Percentiles rank a stretch among this genome's conserved stretches.
Evolutionary conservation across 2,797 vertebrate genomes (phyloP).

Genomic region (Pterois miles): DNA sequence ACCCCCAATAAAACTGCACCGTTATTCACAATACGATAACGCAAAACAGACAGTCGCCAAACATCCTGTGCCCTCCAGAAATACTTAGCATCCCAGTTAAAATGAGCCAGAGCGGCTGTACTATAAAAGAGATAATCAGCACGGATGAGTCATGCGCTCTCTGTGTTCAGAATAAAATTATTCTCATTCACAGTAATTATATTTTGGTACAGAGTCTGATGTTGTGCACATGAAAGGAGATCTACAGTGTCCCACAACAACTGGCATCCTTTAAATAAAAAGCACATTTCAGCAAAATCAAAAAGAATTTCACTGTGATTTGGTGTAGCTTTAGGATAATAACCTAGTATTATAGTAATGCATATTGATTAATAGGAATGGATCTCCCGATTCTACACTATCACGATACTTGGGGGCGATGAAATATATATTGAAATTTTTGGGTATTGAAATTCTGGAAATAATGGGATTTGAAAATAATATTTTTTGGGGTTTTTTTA

Average conservation of each 20-base stretch:
- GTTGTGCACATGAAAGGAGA: neutral
- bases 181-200: conserved; percentile 23
- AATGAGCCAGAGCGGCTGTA: conserved; percentile 22
- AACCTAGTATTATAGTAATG: neutral
- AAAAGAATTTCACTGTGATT: neutral
- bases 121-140: conserved; percentile 39
- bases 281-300: neutral
- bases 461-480: too few species aligned
- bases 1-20: conserved; percentile 32
- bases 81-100: conserved; percentile 21
- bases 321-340: neutral
- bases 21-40: conserved; percentile 41
- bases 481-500: too few species aligned
- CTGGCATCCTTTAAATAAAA: neutral
- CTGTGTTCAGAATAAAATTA: conserved; percentile 32
- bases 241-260: neutral
- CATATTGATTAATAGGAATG: neutral
- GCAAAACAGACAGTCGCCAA: conserved; percentile 45
- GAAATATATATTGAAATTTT: too few species aligned
- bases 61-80: conserved; percentile 42
- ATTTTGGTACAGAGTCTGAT: neutral
- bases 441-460: too few species aligned
- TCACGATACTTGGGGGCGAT: too few species aligned
- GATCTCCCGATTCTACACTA: too few species aligned
- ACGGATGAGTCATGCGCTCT: conserved; percentile 35